A percentile compares a stretch with the other conserved stretches of the same genome.
These are phyloP conservation scores for Aporrectodea caliginosa DNA, from an alignment of 1,140 invertebrate species.

Conservation along the genomic window DNA sequence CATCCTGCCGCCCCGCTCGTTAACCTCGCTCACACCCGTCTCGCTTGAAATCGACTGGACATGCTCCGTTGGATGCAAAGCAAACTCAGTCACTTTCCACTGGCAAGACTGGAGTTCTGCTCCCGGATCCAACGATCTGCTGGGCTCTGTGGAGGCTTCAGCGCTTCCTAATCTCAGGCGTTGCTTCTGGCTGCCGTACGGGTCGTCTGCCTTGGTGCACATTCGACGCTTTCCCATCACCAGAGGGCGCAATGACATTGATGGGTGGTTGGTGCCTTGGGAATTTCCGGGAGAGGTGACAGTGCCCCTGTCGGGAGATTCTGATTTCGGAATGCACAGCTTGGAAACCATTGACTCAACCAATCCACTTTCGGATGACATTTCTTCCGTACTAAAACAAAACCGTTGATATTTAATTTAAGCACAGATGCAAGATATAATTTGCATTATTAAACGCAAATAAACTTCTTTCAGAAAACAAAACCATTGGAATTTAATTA, in stretches of 20 bases:
- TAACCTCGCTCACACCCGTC: neutral
- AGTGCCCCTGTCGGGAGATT: neutral
- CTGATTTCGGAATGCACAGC: neutral
- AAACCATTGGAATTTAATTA: neutral
- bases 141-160: neutral
- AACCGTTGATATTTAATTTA: neutral
- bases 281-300: too few relatives aligned
- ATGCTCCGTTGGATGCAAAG: neutral
- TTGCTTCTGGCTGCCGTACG: neutral
- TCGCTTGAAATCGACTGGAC: neutral
- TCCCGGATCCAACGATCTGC: neutral
- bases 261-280: too few relatives aligned
- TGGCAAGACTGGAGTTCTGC: neutral
- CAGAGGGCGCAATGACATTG: neutral
- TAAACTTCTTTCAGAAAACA: neutral
- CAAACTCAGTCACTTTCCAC: neutral
- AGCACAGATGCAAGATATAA: neutral
- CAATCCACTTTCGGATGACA: neutral
- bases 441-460: neutral
- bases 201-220: neutral
- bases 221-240: neutral
- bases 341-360: neutral
- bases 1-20: too few relatives aligned
- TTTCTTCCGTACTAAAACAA: neutral
- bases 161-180: neutral